Evolutionary conservation across 1,140 invertebrate genomes (phyloP), one percentile per base, ranked within the genome.

Genomic region (Nixonia krombeini): DNA sequence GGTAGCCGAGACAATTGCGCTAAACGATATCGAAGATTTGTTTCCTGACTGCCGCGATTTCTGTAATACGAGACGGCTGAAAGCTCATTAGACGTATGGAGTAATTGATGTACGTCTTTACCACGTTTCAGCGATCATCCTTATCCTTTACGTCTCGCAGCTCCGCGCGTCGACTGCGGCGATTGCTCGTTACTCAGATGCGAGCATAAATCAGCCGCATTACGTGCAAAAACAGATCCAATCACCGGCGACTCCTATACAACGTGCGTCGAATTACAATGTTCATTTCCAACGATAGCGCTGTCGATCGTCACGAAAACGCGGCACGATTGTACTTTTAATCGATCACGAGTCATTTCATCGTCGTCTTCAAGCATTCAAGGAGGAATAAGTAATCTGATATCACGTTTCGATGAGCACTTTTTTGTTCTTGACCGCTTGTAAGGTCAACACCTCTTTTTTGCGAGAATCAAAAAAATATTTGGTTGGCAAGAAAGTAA

Each of bases 71-170:
- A 31, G 46, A 33, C 28, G 56, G 35, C 15, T 45, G 8, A 29
- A 45, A 8, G 53, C 46, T 58, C 40, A 46, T 58, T 58, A 58
- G 40, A 46, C 23, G 47, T 59, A 51, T 59, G 40, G 29, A n/a
- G 47, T 59, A 59, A 59, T 59, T 51, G 51, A 51, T n/a, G n/a
- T 59, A 45, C 40, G 12, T 59, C 47, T 59, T 59, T 59, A 46
- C 56, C 56, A 59, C 56, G 41, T 59, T 40, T 59, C 31, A 47
- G 47, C 46, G 45, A 59, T 59, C 51, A 49, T 51, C 46, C 28
- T 29, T 59, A 31, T 9, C 56, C 56, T 46, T 59, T 59, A 58
- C 44, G 50, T 59, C 56, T 59, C 26, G 40, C 10, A 23, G 49
- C 29, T 58, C 42, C 46, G 38, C 50, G 45, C 45, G 45, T 38